Percentiles rank a stretch among this genome's conserved stretches.
phyloP scores from a whole-genome alignment of 2,113 vertebrate genomes.

The Ovis aries region DNA sequence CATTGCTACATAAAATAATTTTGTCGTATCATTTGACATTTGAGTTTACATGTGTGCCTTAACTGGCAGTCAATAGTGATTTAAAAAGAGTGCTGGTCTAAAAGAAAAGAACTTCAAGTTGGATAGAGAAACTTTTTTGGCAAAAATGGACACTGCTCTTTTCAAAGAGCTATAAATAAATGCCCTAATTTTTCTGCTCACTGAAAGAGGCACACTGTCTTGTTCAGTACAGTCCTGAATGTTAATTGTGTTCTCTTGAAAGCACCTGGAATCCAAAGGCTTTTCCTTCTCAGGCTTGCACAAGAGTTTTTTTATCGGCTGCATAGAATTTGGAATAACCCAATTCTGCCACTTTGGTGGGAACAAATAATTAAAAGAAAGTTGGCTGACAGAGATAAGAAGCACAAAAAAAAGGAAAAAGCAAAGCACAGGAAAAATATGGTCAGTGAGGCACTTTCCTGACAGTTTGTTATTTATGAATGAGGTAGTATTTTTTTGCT shows the following conservation, averaged over 20 bases:
- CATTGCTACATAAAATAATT: neutral
- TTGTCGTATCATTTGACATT: neutral
- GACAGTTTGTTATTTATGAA: neutral
- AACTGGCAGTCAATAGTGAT: slow-evolving; percentile 27
- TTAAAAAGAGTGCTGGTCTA: neutral
- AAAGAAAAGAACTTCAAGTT: slow-evolving; percentile 45
- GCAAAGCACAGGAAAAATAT: neutral
- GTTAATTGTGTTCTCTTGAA: slow-evolving; percentile 67
- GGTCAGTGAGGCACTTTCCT: neutral
- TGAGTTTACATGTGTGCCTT: neutral
- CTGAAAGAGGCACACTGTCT: slow-evolving; percentile 55
- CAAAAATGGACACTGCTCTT: slow-evolving; percentile 49
- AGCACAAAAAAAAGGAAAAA: neutral
- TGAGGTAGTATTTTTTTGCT: neutral
- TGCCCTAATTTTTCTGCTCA: slow-evolving; percentile 35
- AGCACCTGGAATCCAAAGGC: slow-evolving; percentile 70
- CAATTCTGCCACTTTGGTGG: slow-evolving; percentile 63
- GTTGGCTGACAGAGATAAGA: slow-evolving; percentile 66
- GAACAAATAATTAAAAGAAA: slow-evolving; percentile 71
- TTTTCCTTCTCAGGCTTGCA: slow-evolving; percentile 34
- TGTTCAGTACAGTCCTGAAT: slow-evolving; percentile 61
- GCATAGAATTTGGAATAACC: slow-evolving; percentile 51
- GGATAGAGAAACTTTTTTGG: slow-evolving; percentile 26
- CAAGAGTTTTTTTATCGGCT: slow-evolving; percentile 51
- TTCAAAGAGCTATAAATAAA: slow-evolving; percentile 70